These are phyloP conservation scores for Dexiosoma caninum DNA, from an alignment of 2,888 invertebrate species.

Conservation along the genomic window DNA sequence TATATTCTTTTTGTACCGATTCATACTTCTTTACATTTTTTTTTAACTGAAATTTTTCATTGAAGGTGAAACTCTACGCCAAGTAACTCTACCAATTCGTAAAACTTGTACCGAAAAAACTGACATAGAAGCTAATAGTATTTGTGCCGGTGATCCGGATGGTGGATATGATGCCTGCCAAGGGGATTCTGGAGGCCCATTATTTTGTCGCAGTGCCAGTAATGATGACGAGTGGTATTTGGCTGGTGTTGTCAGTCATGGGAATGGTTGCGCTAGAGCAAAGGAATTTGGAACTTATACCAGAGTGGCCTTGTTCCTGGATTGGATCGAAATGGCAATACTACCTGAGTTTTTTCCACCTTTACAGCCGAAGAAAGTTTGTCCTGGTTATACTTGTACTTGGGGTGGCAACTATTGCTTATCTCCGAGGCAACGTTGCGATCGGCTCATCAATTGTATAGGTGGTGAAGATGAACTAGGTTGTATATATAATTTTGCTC, in stretches of 20 bases:
- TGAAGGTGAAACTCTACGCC: slow-evolving; percentile 88
- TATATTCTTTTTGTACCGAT: not conserved
- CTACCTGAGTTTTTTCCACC: slow-evolving; percentile 75
- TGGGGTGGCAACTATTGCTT: slow-evolving; percentile 84
- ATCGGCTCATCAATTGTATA: slow-evolving; percentile 86
- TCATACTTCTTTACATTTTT: too few species aligned
- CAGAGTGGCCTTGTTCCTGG: slow-evolving; percentile 84
- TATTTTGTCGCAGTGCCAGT: slow-evolving; percentile 86
- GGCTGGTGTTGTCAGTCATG: slow-evolving; percentile 91
- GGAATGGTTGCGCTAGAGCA: slow-evolving; percentile 89
- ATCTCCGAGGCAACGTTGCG: slow-evolving; percentile 82
- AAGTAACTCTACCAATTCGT: slow-evolving; percentile 87
- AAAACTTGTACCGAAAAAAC: slow-evolving; percentile 82
- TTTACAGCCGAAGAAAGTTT: slow-evolving; percentile 80
- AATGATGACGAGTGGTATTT: slow-evolving; percentile 86
- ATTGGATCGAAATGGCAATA: slow-evolving; percentile 82
- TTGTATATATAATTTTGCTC: slow-evolving; percentile 79
- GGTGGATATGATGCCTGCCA: slow-evolving; percentile 92
- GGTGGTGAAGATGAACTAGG: slow-evolving; percentile 88
- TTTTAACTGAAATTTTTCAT: not conserved
- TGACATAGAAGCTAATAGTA: slow-evolving; percentile 83
- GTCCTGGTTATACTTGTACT: slow-evolving; percentile 86
- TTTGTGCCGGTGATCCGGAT: slow-evolving; percentile 86
- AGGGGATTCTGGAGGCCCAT: slow-evolving; percentile 87
- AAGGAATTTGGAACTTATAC: slow-evolving; percentile 91